Percentiles rank a stretch among this genome's conserved stretches.
Conservation (phyloP, 2,888 invertebrate genomes). For the Timema podura region DNA sequence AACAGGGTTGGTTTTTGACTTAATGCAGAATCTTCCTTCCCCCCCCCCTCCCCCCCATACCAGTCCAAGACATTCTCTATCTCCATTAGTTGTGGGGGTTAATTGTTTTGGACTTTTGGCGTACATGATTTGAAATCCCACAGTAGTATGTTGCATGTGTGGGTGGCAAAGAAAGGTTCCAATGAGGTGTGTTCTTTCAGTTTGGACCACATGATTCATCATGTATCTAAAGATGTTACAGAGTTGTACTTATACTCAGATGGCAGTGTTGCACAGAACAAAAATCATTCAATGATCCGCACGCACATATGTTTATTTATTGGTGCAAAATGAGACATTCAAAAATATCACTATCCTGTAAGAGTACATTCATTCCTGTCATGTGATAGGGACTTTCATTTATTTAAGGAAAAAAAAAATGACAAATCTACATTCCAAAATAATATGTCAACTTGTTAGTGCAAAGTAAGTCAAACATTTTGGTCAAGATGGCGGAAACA, state of each 20-base stretch:
- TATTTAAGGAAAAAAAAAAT: not conserved
- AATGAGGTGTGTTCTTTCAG: constrained; percentile 7
- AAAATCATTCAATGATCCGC: constrained; percentile 12
- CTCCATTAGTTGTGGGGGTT: constrained; percentile 5
- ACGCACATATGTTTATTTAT: not conserved
- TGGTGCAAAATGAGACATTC: constrained; percentile 11
- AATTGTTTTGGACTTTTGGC: constrained; percentile 9
- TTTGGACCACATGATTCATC: not conserved
- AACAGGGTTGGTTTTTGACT: not conserved
- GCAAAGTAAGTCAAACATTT: not conserved
- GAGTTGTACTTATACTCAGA: constrained; percentile 2
- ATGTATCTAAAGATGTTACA: constrained; percentile 4
- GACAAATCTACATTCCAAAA: constrained; percentile 5
- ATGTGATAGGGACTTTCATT: constrained; percentile 3
- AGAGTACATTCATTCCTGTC: constrained; percentile 8
- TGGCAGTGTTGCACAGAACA: constrained; percentile 8
- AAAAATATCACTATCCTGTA: constrained; percentile 7
- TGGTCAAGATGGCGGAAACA: not conserved
- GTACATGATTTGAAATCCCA: too few species aligned
- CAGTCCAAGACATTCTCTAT: constrained; percentile 1
- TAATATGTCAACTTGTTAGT: constrained; percentile 8
- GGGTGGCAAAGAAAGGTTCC: constrained; percentile 10
- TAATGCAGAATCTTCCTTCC: constrained; percentile 11
- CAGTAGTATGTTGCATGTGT: too few species aligned
- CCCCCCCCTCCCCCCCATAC: too few species aligned